These are phyloP conservation scores for Ictalurus furcatus DNA, from an alignment of 2,113 vertebrate genomes.

Conservation along the genomic window DNA sequence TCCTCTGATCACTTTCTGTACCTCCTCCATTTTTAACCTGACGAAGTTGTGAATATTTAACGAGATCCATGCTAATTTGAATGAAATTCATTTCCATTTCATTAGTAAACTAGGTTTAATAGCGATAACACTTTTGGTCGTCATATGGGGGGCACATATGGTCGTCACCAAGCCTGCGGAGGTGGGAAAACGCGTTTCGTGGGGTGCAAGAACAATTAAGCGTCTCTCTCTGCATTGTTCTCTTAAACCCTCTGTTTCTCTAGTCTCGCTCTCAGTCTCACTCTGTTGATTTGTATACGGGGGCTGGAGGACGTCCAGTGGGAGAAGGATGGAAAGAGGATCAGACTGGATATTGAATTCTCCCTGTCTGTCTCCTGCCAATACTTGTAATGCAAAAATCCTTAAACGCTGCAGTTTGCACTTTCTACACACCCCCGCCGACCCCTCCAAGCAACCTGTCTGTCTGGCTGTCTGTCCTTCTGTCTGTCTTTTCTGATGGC, in stretches of 20 bases:
- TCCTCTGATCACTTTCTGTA: too few relatives aligned
- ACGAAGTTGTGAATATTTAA: neutral
- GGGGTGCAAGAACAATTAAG: neutral
- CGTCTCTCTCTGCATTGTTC: neutral
- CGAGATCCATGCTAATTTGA: neutral
- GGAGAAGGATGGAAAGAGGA: neutral
- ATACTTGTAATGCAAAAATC: neutral
- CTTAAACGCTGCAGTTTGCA: neutral
- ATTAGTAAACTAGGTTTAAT: neutral
- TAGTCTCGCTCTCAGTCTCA: neutral
- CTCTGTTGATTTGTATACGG: neutral
- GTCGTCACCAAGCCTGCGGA: neutral
- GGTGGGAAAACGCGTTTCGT: neutral
- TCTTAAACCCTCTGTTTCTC: neutral
- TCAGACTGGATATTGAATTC: constrained; percentile 10
- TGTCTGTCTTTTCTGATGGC: neutral
- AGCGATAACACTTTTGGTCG: neutral
- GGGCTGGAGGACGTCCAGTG: constrained; percentile 1
- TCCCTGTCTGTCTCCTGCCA: neutral
- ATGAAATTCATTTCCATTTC: neutral
- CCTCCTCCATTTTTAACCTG: neutral
- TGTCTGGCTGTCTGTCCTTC: neutral
- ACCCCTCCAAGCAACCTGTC: neutral
- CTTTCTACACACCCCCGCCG: neutral
- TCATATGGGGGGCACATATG: neutral